Base-by-base conservation (phyloP, 1,140 invertebrate species). In the Pseudomyrmex gracilis region DNA sequence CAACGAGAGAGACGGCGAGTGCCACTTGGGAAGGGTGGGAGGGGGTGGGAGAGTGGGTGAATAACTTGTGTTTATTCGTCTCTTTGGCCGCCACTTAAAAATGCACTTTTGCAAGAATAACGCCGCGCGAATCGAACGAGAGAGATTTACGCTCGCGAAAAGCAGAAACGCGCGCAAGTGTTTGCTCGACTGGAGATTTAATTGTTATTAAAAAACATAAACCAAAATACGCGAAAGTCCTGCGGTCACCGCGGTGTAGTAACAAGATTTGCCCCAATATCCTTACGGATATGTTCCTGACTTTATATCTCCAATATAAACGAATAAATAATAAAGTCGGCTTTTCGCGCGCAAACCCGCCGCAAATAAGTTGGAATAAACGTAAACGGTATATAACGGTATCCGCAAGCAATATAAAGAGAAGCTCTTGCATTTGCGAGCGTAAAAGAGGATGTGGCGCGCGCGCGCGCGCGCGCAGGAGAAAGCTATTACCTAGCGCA, bases 1-100 rank as follows among this genome's bases (percentile, higher is more conserved):
- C 85, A 83, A 82, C 87, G 84, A 86, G 83, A 88, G 85, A 76
- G 91, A 89, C 74, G 87, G 73, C 88, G 17, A 73, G 9, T 84
- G 82, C 85, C 86, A 85, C 87, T 85, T 89, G 80, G 90, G 34
- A n/a, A n/a, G n/a, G n/a, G n/a, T n/a, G n/a, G n/a, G n/a, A n/a
- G n/a, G n/a, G n/a, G n/a, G n/a, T n/a, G n/a, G n/a, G n/a, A n/a
- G n/a, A n/a, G n/a, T n/a, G n/a, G 91, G 89, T 93, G 91, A 92
- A 93, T 93, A 93, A 93, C 91, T 93, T 92, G 90, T 90, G 90
- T 90, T 92, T 91, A 92, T 85, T 83, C 91, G 85, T 83, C 76
- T 66, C 73, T 58, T 73, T 20, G 55, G 20, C 47, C 4, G 57
- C 47, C 82, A 73, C 60, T 87, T 88, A 88, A 67, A 77, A 51